Evolutionary conservation across 2,888 invertebrate genomes (phyloP), one percentile per base, ranked within the genome.

Genomic region (Meteorus colon): DNA sequence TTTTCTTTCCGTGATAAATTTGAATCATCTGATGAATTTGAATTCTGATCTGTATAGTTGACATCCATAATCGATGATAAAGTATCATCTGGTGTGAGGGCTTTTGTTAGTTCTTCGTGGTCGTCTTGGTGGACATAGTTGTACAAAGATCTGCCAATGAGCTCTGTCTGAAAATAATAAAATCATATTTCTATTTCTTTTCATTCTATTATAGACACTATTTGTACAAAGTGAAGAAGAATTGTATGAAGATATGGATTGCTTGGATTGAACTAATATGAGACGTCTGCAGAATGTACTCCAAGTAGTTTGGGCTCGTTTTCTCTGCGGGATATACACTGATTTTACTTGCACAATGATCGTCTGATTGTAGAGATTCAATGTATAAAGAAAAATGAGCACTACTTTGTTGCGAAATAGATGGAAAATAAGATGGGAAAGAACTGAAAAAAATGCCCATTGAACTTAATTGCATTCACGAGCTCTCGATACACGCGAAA

Each of bases 51-150:
- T 90, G 81, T 91, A 90, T 81, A 5, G 1, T 75, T 31, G 6
- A 67, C 37, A n/a, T 83, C 80, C 5, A 79, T 70, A 37, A 81
- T 73, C n/a, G 72, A 16, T 14, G 78, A 82, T 16, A 68, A 27
- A 41, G 37, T 27, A 81, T 91, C 77, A 63, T 91, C 90, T 0
- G 90, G 89, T 31, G 84, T 89, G 45, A 96, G 90, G 82, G 94
- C 94, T 69, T 92, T 92, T 69, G 92, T 92, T 72, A 97, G 90
- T 82, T 93, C 92, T 65, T 94, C 94, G 82, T 95, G 95, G 89
- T 98, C 94, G 85, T 94, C 93, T n/a, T 93, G 91, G 89, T 96
- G 95, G 60, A 96, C 93, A 89, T 96, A 95, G 85, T 95, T 94
- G 91, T 94, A 94, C 89, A 98, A 89, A 83, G 94, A 95, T 90